These are phyloP conservation scores for Trichopria drosophilae DNA, from an alignment of 2,888 invertebrate genomes.

Conservation along the genomic window DNA sequence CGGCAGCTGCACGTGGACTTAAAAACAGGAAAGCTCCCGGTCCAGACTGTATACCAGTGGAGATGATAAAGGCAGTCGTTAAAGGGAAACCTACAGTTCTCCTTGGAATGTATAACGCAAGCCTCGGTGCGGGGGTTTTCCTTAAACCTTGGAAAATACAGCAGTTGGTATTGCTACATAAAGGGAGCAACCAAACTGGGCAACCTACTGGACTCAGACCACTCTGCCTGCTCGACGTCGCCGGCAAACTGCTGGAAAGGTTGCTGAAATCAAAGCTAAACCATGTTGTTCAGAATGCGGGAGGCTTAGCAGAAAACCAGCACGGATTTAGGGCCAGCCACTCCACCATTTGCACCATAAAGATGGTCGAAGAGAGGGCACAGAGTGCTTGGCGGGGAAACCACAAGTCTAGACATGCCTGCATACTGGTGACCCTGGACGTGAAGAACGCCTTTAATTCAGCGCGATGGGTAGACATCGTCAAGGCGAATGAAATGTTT, in stretches of 20 bases:
- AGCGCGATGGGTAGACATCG: too few relatives aligned
- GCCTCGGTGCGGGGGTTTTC: constrained; percentile 15
- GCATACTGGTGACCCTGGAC: too few relatives aligned
- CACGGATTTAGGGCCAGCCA: too few relatives aligned
- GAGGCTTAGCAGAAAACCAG: neutral
- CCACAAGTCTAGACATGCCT: too few relatives aligned
- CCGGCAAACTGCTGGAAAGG: constrained; percentile 40
- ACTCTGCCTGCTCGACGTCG: constrained; percentile 22
- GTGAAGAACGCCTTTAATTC: too few relatives aligned
- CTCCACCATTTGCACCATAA: constrained; percentile 30
- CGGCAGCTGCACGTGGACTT: constrained; percentile 12
- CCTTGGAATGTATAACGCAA: constrained; percentile 26
- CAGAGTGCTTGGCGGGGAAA: too few relatives aligned
- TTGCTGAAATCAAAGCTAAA: neutral
- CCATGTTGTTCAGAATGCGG: neutral
- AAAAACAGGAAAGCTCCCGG: constrained; percentile 33
- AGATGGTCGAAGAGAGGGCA: constrained; percentile 27
- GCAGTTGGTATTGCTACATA: neutral
- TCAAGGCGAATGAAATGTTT: too few relatives aligned
- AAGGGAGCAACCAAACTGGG: too few relatives aligned
- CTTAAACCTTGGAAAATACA: neutral
- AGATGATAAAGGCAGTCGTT: constrained; percentile 26
- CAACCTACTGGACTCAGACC: constrained; percentile 10
- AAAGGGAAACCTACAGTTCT: neutral
- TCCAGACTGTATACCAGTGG: constrained; percentile 33